Evolutionary conservation across 2,113 vertebrate species (phyloP).

Genomic region (Numenius arquata): DNA sequence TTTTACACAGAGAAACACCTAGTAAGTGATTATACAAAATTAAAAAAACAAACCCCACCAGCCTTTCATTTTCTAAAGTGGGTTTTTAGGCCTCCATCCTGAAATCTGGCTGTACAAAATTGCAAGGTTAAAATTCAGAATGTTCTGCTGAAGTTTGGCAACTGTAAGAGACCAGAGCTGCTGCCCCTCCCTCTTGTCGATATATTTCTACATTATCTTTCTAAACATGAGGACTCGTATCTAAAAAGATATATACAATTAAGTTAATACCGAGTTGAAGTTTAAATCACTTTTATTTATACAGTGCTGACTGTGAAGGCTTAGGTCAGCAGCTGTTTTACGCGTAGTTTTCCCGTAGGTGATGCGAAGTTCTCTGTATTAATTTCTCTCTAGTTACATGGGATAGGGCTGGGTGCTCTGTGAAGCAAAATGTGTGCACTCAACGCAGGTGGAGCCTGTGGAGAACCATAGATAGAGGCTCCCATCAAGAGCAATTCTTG

Average conservation of each 20-base stretch:
- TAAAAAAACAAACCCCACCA: not conserved
- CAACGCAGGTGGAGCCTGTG: not conserved
- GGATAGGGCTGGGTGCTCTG: not conserved
- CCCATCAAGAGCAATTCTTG: not conserved
- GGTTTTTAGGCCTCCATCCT: not conserved
- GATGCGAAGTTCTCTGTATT: accelerated
- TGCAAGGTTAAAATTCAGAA: not conserved
- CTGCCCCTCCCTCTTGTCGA: not conserved
- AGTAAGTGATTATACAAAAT: not conserved
- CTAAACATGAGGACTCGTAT: not conserved
- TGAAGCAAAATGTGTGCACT: not conserved
- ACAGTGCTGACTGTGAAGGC: not conserved
- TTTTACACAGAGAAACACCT: not conserved
- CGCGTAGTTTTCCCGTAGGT: not conserved
- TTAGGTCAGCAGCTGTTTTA: not conserved
- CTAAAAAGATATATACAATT: accelerated
- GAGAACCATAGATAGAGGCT: not conserved
- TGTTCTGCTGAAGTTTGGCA: not conserved
- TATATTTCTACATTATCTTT: not conserved
- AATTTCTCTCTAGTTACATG: not conserved
- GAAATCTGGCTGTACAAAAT: not conserved
- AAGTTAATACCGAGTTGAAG: not conserved
- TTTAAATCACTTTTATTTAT: not conserved
- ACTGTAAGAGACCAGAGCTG: not conserved
- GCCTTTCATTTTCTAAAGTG: not conserved